A percentile compares a stretch with the other conserved stretches of the same genome.
These are phyloP conservation scores for Mythimna ferrago DNA, from an alignment of 2,888 invertebrate genomes.

Conservation along the genomic window DNA sequence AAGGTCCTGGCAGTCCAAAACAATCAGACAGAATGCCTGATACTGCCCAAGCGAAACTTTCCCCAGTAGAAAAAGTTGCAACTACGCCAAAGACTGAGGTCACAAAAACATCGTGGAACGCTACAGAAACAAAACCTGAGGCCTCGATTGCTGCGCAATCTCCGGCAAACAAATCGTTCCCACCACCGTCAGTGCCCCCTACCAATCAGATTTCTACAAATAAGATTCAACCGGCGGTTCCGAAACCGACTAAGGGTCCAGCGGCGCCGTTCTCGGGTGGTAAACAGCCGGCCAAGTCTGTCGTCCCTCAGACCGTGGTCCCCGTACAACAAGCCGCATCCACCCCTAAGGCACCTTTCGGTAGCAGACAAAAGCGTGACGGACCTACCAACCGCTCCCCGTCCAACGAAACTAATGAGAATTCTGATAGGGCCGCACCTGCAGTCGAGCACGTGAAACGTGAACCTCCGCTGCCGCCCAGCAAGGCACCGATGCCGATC, in stretches of 20 bases:
- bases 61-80: constrained; percentile 75
- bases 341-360: constrained; percentile 86
- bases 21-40: constrained; percentile 76
- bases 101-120: constrained; percentile 80
- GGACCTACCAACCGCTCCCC: constrained; percentile 83
- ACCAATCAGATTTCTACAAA: constrained; percentile 71
- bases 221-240: constrained; percentile 77
- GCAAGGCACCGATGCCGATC: constrained; percentile 88
- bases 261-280: constrained; percentile 86
- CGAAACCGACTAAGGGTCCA: constrained; percentile 82
- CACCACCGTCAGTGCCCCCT: constrained; percentile 71
- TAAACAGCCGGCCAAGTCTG: constrained; percentile 84
- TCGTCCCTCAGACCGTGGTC: constrained; percentile 85
- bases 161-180: constrained; percentile 76
- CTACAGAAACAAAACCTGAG: constrained; percentile 74
- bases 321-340: constrained; percentile 86
- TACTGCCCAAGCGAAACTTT: constrained; percentile 69
- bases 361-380: constrained; percentile 86
- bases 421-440: constrained; percentile 69
- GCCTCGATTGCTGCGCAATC: constrained; percentile 58
- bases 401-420: constrained; percentile 78
- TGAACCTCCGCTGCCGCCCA: constrained; percentile 83
- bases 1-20: constrained; percentile 83
- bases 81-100: constrained; percentile 77
- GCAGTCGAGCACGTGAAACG: constrained; percentile 79